These are phyloP conservation scores for Oscheius sp. DNA, from an alignment of 2,888 invertebrate genomes.

Conservation along the genomic window DNA sequence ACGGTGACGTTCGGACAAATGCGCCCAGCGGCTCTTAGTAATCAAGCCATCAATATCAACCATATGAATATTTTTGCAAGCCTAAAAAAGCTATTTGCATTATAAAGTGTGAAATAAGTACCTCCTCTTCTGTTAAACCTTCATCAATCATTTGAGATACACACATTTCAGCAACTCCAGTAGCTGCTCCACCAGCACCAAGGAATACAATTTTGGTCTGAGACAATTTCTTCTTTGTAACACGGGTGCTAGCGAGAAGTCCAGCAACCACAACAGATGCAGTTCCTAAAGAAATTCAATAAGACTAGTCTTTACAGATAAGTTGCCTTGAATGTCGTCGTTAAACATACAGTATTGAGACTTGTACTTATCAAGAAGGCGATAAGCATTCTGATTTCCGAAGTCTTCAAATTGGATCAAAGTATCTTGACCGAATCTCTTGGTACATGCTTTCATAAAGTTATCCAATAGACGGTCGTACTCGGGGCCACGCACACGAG, in stretches of 20 bases:
- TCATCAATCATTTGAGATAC: conserved; percentile 92
- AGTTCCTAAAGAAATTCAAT: conserved; percentile 76
- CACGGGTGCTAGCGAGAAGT: conserved; percentile 85
- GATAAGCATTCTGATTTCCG: conserved; percentile 95
- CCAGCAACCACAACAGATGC: conserved; percentile 96
- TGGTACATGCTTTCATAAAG: conserved; percentile 79
- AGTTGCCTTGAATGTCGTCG: conserved; percentile 92
- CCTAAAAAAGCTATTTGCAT: conserved; percentile 79
- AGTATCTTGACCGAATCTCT: conserved; percentile 76
- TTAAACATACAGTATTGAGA: conserved; percentile 93
- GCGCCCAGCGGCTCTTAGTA: conserved; percentile 78
- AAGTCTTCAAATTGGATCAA: conserved; percentile 94
- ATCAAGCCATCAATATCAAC: conserved; percentile 95
- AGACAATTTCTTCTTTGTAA: conserved; percentile 85
- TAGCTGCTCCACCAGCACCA: conserved; percentile 94
- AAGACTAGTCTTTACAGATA: not conserved
- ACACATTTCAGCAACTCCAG: conserved; percentile 92
- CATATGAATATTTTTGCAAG: conserved; percentile 88
- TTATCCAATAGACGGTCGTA: conserved; percentile 96
- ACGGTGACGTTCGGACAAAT: conserved; percentile 55
- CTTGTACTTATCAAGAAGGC: conserved; percentile 89
- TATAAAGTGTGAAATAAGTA: no score
- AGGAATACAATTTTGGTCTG: conserved; percentile 91
- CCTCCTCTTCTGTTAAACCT: conserved; percentile 78
- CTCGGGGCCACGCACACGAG: conserved; percentile 83